phyloP scores from a whole-genome alignment of 2,888 invertebrate species.

The Paralinhomoeus sp. region DNA sequence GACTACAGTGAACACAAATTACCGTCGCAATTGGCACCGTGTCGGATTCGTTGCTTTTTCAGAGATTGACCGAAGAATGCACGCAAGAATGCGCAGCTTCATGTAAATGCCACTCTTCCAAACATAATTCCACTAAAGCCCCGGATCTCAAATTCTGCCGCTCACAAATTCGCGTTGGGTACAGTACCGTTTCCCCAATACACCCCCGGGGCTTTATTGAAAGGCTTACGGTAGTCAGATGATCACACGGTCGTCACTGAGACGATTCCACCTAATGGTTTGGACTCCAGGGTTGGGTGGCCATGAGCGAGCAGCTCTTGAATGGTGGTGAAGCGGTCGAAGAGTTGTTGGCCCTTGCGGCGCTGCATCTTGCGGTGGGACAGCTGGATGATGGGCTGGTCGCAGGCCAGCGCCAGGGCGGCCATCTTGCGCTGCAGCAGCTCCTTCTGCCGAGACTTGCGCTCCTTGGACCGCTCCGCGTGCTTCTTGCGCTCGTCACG shows the following conservation, averaged over 20 bases:
- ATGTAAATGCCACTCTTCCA: too few relatives aligned
- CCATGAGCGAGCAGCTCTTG: conserved; percentile 39
- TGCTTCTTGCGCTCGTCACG: conserved; percentile 51
- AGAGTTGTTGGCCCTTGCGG: conserved; percentile 28
- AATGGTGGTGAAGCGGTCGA: conserved; percentile 37
- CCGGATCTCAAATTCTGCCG: too few relatives aligned
- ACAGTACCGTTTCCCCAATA: too few relatives aligned
- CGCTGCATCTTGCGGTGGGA: conserved; percentile 32
- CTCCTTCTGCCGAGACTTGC: conserved; percentile 31
- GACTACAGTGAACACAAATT: too few relatives aligned
- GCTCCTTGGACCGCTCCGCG: conserved; percentile 43
- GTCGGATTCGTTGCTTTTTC: too few relatives aligned
- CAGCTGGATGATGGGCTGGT: conserved; percentile 28
- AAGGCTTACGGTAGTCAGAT: too few relatives aligned
- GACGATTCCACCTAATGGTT: conserved; percentile 27
- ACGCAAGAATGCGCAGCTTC: too few relatives aligned
- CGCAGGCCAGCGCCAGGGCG: conserved; percentile 8
- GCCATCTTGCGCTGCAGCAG: conserved; percentile 23
- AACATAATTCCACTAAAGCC: too few relatives aligned
- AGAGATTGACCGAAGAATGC: too few relatives aligned
- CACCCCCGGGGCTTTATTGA: too few relatives aligned
- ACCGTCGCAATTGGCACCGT: too few relatives aligned
- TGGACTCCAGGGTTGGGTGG: conserved; percentile 22
- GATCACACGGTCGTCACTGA: conserved; percentile 32
- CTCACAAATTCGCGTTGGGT: too few relatives aligned